Evolutionary conservation across 2,113 vertebrate genomes (phyloP), one percentile per base, ranked within the genome.

Genomic region (Vireo altiloquus): DNA sequence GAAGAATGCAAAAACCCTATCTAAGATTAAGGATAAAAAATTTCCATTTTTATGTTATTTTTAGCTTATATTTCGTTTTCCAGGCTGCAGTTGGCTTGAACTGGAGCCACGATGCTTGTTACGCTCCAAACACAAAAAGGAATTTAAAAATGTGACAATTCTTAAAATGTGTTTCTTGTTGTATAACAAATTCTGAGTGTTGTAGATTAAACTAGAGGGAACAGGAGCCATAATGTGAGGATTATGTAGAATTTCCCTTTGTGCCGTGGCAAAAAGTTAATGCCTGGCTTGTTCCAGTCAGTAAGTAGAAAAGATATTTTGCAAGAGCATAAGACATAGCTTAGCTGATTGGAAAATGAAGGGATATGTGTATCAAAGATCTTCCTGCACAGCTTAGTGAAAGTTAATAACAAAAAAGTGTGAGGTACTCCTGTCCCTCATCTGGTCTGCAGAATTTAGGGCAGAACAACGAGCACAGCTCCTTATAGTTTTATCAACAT

Each of bases 151-250:
- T 95, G 91, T 96, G 94, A 93, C 90, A 95, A 93, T 93, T 95
- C 90, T 82, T 96, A 70, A 96, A 96, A 94, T 95, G 84, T 95
- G 86, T 91, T 96, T 90, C 91, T 93, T 96, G 75, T 96, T 97
- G 75, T 96, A 81, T 76, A 95, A 94, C 91, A 96, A 96, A 93
- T 83, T 92, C 69, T 49, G 50, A 71, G 39, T 95, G 90, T 91
- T 97, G 82, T 94, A 74, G 42, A 94, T 97, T 94, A 94, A 96
- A 90, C 72, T 90, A 83, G 54, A 72, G 39, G 80, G 65, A 97
- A 88, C 77, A 91, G 86, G 83, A 97, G 77, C 53, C 74, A 94
- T 91, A 93, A 94, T 7, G 49, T 81, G 37, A 66, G 44, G 83
- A 95, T 95, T 93, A 95, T n/a, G 81, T 5, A 80, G 89, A 92